phyloP scores from a whole-genome alignment of 2,113 vertebrate species.

The Limanda limanda region DNA sequence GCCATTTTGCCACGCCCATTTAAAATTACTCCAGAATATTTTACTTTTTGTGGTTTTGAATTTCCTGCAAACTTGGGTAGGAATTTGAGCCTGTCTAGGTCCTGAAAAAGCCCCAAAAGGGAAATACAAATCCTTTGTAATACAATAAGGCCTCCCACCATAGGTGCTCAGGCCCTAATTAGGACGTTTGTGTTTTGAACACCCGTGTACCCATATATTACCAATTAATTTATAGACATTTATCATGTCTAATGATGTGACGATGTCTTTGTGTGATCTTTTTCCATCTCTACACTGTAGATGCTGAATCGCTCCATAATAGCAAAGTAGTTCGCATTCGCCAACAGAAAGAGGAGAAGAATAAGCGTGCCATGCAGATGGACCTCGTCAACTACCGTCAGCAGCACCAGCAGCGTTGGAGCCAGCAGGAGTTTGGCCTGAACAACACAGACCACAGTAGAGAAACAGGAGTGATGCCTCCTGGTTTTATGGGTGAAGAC shows the following conservation, averaged over 20 bases:
- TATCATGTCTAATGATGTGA: too few species aligned
- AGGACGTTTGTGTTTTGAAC: too few species aligned
- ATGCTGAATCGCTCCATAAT: slow-evolving; percentile 68
- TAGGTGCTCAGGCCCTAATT: too few species aligned
- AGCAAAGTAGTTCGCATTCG: slow-evolving; percentile 78
- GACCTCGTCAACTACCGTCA: slow-evolving; percentile 79
- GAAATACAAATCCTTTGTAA: too few species aligned
- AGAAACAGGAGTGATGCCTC: slow-evolving; percentile 47
- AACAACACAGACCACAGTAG: slow-evolving; percentile 74
- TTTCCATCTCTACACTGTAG: slow-evolving; percentile 19
- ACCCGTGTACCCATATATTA: not conserved
- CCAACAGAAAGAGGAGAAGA: slow-evolving; percentile 75
- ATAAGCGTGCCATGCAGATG: slow-evolving; percentile 72
- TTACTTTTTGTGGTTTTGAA: too few species aligned
- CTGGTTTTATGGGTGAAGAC: slow-evolving; percentile 90
- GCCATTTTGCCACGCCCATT: too few species aligned
- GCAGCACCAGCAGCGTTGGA: slow-evolving; percentile 82
- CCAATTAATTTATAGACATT: not conserved
- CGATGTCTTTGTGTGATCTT: not conserved
- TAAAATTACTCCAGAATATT: too few species aligned
- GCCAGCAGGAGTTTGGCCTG: slow-evolving; percentile 84
- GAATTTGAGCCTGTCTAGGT: too few species aligned
- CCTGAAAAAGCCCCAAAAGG: too few species aligned
- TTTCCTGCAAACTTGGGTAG: too few species aligned
- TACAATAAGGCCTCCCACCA: too few species aligned